A percentile compares a stretch with the other conserved stretches of the same genome.
Conservation (phyloP, 1,140 invertebrate species). For the Xylocopa sonorina region DNA sequence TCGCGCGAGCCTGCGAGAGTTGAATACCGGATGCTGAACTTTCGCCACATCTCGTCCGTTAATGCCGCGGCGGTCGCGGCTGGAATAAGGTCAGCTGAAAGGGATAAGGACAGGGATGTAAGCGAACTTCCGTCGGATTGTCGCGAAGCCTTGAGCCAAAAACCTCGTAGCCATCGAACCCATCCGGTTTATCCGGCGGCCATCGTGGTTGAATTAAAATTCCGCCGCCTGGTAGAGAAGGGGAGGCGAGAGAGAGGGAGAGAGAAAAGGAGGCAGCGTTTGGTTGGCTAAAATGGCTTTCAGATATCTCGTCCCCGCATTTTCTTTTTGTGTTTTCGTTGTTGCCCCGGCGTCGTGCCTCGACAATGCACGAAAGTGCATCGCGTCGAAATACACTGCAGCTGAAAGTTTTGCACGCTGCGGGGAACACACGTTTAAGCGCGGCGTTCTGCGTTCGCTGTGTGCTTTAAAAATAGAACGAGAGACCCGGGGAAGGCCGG, state of each 20-base stretch:
- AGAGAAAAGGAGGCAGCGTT: not conserved
- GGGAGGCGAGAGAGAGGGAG: too few species aligned
- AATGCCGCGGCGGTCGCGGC: constrained; percentile 39
- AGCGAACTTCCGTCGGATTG: constrained; percentile 50
- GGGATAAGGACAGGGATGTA: constrained; percentile 53
- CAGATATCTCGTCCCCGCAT: not conserved
- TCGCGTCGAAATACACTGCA: not conserved
- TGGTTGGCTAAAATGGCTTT: constrained; percentile 25
- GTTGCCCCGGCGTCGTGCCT: not conserved
- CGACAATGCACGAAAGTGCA: not conserved
- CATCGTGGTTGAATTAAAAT: constrained; percentile 49
- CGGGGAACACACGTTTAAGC: not conserved
- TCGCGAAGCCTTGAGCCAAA: constrained; percentile 63
- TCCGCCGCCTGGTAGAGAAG: not conserved
- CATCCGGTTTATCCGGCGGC: constrained; percentile 43
- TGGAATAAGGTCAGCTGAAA: constrained; percentile 53
- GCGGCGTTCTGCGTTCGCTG: too few species aligned
- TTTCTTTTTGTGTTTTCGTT: constrained; percentile 1
- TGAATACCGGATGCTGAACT: constrained; percentile 62
- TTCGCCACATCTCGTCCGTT: constrained; percentile 61
- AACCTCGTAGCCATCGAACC: constrained; percentile 53
- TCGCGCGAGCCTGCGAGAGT: constrained; percentile 16
- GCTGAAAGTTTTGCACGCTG: not conserved
- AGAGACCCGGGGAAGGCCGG: not conserved
- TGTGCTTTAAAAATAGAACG: too few species aligned